Percentiles rank a stretch among this genome's conserved stretches.
Conservation (phyloP, 2,888 invertebrate genomes). For the Cantharis rustica region DNA sequence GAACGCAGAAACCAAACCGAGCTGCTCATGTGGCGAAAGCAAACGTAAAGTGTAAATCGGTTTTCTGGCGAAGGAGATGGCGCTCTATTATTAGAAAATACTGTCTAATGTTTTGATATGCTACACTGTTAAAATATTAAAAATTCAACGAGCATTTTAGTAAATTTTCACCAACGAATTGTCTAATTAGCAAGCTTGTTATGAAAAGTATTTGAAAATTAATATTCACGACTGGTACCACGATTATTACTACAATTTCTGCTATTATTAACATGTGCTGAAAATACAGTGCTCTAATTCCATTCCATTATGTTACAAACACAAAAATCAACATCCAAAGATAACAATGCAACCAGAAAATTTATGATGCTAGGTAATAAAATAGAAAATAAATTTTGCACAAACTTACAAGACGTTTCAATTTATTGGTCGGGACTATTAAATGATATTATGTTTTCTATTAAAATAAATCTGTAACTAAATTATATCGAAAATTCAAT, state of each 20-base stretch:
- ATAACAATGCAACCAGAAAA: neutral
- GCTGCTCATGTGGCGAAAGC: neutral
- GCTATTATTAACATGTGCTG: neutral
- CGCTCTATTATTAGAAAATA: too few species aligned
- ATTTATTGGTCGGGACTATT: neutral
- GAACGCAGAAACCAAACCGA: neutral
- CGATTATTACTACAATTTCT: neutral
- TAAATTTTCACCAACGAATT: neutral
- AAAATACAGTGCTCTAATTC: neutral
- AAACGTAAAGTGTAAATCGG: too few species aligned
- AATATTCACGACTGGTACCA: neutral
- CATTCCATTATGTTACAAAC: neutral
- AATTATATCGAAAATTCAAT: neutral
- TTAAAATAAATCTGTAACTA: neutral
- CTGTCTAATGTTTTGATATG: too few species aligned
- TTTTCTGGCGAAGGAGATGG: neutral
- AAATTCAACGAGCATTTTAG: neutral
- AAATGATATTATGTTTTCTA: neutral
- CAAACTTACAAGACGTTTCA: neutral
- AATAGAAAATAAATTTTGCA: neutral
- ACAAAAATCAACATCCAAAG: neutral
- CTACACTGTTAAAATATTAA: neutral
- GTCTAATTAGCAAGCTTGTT: neutral
- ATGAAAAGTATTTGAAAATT: neutral
- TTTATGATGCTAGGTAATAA: neutral